Percentiles rank a stretch among this genome's conserved stretches.
Conservation (phyloP, 2,888 invertebrate species). For the Drosophila trichaetosa region DNA sequence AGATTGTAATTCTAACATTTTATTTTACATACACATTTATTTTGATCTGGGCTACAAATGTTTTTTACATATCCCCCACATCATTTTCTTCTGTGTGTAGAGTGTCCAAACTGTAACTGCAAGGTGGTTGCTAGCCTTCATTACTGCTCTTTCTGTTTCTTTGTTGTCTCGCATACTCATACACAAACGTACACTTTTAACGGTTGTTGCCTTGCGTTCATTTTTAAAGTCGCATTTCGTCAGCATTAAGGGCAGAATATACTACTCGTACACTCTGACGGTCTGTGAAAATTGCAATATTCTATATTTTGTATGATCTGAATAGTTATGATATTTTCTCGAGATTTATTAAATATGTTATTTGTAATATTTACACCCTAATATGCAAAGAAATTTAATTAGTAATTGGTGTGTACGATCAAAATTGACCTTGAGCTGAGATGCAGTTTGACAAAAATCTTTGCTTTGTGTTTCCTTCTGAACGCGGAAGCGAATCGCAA, state of each 20-base stretch:
- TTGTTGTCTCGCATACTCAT: slow-evolving; percentile 36
- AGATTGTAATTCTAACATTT: slow-evolving; percentile 42
- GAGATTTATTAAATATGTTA: background rate
- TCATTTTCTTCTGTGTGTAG: background rate
- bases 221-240: slow-evolving; percentile 48
- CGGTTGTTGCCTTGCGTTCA: slow-evolving; percentile 39
- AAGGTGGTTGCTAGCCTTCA: slow-evolving; percentile 39
- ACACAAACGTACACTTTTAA: slow-evolving; percentile 8
- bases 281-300: background rate
- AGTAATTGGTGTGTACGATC: background rate
- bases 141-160: slow-evolving; percentile 26
- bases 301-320: background rate
- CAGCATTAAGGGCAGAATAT: slow-evolving; percentile 1
- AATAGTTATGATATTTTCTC: background rate
- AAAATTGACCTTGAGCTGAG: slow-evolving; percentile 43
- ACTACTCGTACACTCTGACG: background rate
- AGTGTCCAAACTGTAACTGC: slow-evolving; percentile 14
- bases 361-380: background rate
- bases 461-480: slow-evolving; percentile 18
- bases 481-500: slow-evolving; percentile 49
- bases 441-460: slow-evolving; percentile 13
- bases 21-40: slow-evolving; percentile 6
- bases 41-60: slow-evolving; percentile 9
- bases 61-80: background rate
- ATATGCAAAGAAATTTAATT: background rate